phyloP scores from a whole-genome alignment of 1,140 invertebrate species.

The Meloidogyne exigua region DNA sequence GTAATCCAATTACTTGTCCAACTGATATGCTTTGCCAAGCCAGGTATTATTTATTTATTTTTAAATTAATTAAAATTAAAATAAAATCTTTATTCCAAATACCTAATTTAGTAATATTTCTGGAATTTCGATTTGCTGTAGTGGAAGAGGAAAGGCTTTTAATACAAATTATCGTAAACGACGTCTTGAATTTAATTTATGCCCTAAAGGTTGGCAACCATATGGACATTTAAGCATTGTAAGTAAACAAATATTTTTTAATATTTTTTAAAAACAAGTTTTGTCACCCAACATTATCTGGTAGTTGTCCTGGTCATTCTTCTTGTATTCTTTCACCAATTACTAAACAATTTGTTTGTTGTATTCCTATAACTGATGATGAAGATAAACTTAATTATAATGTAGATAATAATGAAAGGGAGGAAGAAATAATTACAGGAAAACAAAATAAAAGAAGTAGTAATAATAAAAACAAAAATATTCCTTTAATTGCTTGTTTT shows the following conservation, averaged over 20 bases:
- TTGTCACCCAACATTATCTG: constrained; percentile 28
- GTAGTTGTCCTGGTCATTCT: constrained; percentile 21
- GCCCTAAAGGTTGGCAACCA: constrained; percentile 38
- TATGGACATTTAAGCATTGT: constrained; percentile 34
- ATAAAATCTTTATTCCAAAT: background rate
- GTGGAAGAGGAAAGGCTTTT: background rate
- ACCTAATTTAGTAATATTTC: constrained; percentile 44
- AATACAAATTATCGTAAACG: background rate
- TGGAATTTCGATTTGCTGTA: constrained; percentile 47
- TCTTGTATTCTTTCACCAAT: constrained; percentile 31
- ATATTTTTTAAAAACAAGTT: constrained; percentile 17
- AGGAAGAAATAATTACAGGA: background rate
- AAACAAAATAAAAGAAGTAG: constrained; percentile 3
- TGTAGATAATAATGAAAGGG: background rate
- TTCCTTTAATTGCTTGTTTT: constrained; percentile 1
- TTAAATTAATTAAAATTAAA: too few relatives aligned
- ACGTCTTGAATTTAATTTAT: constrained; percentile 24
- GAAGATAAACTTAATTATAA: constrained; percentile 22
- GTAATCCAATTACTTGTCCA: constrained; percentile 15
- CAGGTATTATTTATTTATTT: background rate
- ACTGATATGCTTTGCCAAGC: constrained; percentile 24
- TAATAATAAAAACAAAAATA: background rate
- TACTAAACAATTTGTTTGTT: constrained; percentile 31
- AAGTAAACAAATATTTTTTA: background rate
- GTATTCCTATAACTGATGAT: background rate